phyloP scores from a whole-genome alignment of 2,113 vertebrate genomes.

The Gopherus flavomarginatus region DNA sequence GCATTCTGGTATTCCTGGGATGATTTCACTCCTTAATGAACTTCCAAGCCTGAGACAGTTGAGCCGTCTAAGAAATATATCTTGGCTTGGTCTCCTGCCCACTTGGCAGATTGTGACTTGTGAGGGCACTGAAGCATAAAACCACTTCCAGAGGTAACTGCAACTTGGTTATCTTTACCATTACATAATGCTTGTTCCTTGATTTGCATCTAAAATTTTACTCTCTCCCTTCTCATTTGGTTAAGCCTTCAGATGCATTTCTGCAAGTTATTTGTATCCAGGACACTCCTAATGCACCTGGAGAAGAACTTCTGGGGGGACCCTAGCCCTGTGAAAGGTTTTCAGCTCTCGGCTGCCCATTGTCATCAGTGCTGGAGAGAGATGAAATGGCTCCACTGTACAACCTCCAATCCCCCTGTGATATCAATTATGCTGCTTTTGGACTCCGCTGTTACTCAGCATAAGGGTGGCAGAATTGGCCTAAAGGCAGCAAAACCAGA shows the following conservation, averaged over 20 bases:
- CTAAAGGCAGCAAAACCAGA: neutral
- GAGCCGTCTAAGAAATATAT: constrained; percentile 46
- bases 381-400: neutral
- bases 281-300: accelerated
- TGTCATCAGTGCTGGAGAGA: neutral
- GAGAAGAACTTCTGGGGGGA: neutral
- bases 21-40: constrained; percentile 61
- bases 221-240: neutral
- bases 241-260: neutral
- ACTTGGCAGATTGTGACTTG: constrained; percentile 46
- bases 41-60: constrained; percentile 42
- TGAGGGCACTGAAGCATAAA: constrained; percentile 11
- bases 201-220: neutral
- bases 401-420: neutral
- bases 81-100: constrained; percentile 29
- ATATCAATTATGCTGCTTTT: neutral
- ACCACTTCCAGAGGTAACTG: constrained; percentile 23
- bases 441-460: neutral
- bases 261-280: neutral
- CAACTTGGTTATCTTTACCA: neutral
- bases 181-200: neutral
- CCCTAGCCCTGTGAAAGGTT: neutral
- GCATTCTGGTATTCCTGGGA: constrained; percentile 47
- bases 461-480: neutral
- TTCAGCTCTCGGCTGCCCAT: neutral